Percentiles rank a stretch among this genome's conserved stretches.
phyloP scores from a whole-genome alignment of 2,797 vertebrate species.

The Sandelia bainsii region DNA sequence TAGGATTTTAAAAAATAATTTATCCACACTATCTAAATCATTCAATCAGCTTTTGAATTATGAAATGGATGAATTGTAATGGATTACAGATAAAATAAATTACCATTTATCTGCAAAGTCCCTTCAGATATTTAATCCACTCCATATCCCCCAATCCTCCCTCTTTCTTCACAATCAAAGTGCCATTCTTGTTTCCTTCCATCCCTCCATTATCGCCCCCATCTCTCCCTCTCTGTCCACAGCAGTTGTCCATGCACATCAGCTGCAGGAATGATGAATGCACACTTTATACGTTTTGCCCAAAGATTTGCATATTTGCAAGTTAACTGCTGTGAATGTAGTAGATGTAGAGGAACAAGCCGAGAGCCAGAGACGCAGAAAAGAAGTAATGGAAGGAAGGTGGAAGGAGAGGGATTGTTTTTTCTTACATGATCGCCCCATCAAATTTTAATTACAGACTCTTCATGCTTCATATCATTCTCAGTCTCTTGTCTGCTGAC shows the following conservation, averaged over 20 bases:
- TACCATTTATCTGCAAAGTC: slow-evolving; percentile 52
- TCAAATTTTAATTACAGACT: slow-evolving; percentile 69
- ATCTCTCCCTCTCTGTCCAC: slow-evolving; percentile 64
- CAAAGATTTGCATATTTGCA: slow-evolving; percentile 85
- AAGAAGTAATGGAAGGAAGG: slow-evolving; percentile 46
- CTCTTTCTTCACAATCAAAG: slow-evolving; percentile 53
- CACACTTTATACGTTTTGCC: slow-evolving; percentile 80
- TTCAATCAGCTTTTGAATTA: slow-evolving; percentile 60
- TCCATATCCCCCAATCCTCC: slow-evolving; percentile 19
- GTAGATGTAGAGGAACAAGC: slow-evolving; percentile 57
- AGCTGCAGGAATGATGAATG: slow-evolving; percentile 76
- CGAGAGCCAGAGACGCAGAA: slow-evolving; percentile 60
- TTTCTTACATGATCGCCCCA: slow-evolving; percentile 44
- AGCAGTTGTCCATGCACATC: slow-evolving; percentile 78
- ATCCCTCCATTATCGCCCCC: slow-evolving; percentile 46
- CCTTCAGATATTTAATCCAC: slow-evolving; percentile 57
- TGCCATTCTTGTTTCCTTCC: slow-evolving; percentile 62
- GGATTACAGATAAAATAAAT: slow-evolving; percentile 66
- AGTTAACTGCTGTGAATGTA: slow-evolving; percentile 81
- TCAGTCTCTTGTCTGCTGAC: slow-evolving; percentile 65
- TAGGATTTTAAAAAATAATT: slow-evolving; percentile 29
- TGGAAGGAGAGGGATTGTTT: slow-evolving; percentile 51
- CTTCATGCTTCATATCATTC: slow-evolving; percentile 59
- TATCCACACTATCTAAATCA: slow-evolving; percentile 66
- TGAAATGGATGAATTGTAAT: no score